Base-by-base conservation (phyloP, 1,140 invertebrate species). In the Bombyx mandarina region DNA sequence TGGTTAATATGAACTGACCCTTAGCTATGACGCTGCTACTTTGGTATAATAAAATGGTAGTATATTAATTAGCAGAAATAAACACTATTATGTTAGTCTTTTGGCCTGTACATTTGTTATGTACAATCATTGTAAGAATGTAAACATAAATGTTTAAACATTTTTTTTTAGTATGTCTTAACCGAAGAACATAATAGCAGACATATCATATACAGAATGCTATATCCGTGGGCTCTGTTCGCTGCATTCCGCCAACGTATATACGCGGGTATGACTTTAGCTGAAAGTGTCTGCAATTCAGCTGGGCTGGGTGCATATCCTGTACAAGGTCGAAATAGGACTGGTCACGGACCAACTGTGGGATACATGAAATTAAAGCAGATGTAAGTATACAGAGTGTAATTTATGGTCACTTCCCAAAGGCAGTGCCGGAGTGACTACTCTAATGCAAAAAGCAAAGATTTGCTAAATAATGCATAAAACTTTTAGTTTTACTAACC, bases 281-380 rank as follows among this genome's bases (percentile, higher is more conserved):
- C 97, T 0, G 97, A 99, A 82, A 95, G 94, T 79, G 93, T 95
- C n/a, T 98, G 96, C 76, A 95, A 96, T 12, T 93, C 94, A 77
- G 93, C 94, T 18, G 96, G 96, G 0, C 87, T 99, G 4, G 98
- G 98, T 7, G 95, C 94, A 4, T 99, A 99, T 88, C 98, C 97
- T 0, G 88, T 88, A 0, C 84, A 88, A 10, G 90, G 91, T 1
- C 89, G 92, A 55, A 90, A 95, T 10, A 90, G 90, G 66, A 90
- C 94, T 64, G 97, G 97, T 6, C 86, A 92, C 66, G 97, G 97
- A 8, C 97, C 97, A 1, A 92, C 92, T 35, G 85, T 89, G 54
- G 88, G 89, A 6, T 91, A 91, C 63, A 67, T 85, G 59, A 85
- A 89, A 61, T 67, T 91, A n/a, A 89, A 89, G 62, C 66, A 86